These are phyloP conservation scores for Drosophila bocqueti DNA, from an alignment of 1,140 invertebrate genomes.

Conservation along the genomic window DNA sequence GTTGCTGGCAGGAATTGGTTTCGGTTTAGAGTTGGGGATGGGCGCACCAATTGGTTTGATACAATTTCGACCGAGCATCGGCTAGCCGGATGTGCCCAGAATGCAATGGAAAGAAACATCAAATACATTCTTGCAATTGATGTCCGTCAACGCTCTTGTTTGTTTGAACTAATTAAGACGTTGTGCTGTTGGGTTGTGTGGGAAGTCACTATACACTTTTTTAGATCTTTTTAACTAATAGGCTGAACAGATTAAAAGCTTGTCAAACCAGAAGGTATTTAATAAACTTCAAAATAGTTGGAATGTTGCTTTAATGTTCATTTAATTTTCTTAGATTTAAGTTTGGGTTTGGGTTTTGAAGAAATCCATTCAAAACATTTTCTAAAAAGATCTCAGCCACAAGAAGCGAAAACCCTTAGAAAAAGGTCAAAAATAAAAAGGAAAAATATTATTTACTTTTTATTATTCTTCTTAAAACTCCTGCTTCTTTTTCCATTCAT, in stretches of 20 bases:
- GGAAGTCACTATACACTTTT: no score
- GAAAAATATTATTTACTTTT: not conserved
- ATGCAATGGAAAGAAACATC: conserved; percentile 18
- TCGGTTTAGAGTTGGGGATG: conserved; percentile 1
- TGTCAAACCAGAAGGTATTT: not conserved
- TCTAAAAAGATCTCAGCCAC: no score
- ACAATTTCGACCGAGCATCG: conserved; percentile 32
- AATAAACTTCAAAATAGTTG: not conserved
- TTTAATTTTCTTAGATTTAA: not conserved
- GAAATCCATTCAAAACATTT: not conserved
- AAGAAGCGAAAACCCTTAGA: not conserved
- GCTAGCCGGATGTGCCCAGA: conserved; percentile 14
- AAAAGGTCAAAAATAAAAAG: not conserved
- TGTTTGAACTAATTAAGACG: not conserved
- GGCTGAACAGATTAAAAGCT: not conserved
- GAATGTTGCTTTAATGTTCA: no score
- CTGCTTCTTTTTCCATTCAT: not conserved
- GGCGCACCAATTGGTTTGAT: conserved; percentile 36
- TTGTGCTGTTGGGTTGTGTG: not conserved
- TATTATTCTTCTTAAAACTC: not conserved
- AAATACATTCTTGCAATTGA: conserved; percentile 4
- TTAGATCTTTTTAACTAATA: not conserved
- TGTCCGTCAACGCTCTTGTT: not conserved
- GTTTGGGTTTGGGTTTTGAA: not conserved
- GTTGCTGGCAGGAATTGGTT: conserved; percentile 11